These are phyloP conservation scores for Andricus curvator DNA, from an alignment of 2,888 invertebrate species.

Conservation along the genomic window DNA sequence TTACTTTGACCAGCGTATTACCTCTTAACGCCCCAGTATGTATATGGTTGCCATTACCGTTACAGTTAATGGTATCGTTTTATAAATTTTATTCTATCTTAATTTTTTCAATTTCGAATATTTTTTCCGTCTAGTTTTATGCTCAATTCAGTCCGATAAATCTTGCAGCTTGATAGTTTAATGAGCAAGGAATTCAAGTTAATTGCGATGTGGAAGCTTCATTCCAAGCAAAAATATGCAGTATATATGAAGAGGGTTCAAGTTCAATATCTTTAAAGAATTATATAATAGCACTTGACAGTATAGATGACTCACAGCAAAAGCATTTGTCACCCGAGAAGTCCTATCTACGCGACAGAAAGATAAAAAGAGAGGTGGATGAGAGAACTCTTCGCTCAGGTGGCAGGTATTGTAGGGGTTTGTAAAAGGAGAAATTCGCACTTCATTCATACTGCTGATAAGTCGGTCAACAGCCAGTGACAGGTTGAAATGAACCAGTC, in stretches of 20 bases:
- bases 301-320: neutral
- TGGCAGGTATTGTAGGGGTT: slow-evolving; percentile 5
- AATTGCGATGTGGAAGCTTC: neutral
- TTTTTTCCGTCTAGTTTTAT: neutral
- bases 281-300: neutral
- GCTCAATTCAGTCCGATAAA: neutral
- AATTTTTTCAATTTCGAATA: slow-evolving; percentile 15
- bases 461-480: slow-evolving; percentile 23
- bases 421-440: slow-evolving; percentile 25
- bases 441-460: slow-evolving; percentile 28
- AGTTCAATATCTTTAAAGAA: neutral
- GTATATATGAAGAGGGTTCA: neutral
- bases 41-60: slow-evolving; percentile 34
- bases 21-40: slow-evolving; percentile 30
- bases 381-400: neutral
- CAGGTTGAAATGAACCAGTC: slow-evolving; percentile 34
- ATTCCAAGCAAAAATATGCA: neutral
- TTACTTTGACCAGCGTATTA: slow-evolving; percentile 28
- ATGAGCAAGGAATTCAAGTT: slow-evolving; percentile 25
- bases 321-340: slow-evolving; percentile 2
- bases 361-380: neutral
- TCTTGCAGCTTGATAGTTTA: slow-evolving; percentile 18
- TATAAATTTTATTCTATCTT: neutral
- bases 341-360: neutral
- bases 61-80: slow-evolving; percentile 34